Evolutionary conservation across 2,113 vertebrate genomes (phyloP), one percentile per base, ranked within the genome.

Genomic region (Sander lucioperca): DNA sequence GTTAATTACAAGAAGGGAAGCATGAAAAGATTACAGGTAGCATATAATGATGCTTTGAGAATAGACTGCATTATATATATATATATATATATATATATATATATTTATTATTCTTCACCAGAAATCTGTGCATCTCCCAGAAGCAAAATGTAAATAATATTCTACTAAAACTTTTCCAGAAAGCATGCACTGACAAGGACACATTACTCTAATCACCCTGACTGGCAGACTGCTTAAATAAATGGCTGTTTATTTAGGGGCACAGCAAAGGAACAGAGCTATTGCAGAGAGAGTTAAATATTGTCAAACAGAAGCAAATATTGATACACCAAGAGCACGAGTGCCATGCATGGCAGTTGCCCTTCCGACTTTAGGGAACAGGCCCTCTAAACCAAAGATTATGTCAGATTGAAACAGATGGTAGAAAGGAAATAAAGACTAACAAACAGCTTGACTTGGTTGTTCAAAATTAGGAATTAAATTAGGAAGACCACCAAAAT

Each of bases 281-380:
- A 10, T 0, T 12, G 57, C 58, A 56, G 13, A 25, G 15, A 47
- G 50, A 81, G 92, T 89, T 88, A 86, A 90, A 92, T 56, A 91
- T 92, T 87, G 75, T 89, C 85, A 89, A 84, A 84, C 72, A 57
- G 57, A 79, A 83, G 77, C 80, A 86, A 92, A 91, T 80, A 90
- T 62, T 86, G 86, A 79, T 74, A 70, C 33, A 51, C 21, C 62
- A 64, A 53, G 47, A 68, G 64, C 59, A 47, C 33, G 74, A 36
- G 59, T 80, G 83, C 68, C 74, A 83, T 2, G 43, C 16, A 10
- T 45, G 47, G 50, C 56, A 53, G 66, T 1, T 65, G 67, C 51
- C 59, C 56, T n/a, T 66, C 45, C 48, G 56, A 14, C 18, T 81
- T 58, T 4, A 66, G 36, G 13, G 54, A 67, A 62, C 39, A 45